Conservation (phyloP, 37 sponge, comb jelly and placozoan genomes). For the Tethya wilhelma region DNA sequence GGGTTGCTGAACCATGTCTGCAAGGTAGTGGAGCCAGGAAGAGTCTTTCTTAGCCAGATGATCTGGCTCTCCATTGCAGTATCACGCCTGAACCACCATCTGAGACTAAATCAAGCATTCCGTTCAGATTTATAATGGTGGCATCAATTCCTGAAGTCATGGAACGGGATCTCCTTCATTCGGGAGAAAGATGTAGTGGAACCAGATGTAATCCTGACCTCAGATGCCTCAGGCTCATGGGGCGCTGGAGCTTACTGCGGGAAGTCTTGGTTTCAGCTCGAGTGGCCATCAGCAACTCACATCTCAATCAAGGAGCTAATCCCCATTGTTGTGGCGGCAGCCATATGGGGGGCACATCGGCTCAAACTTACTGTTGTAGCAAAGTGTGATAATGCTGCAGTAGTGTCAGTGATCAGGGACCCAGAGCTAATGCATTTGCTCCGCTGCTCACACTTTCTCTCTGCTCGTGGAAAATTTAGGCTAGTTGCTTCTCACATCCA, state of each 20-base stretch:
- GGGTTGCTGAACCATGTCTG: constrained; percentile 43
- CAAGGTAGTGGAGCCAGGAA: constrained; percentile 29
- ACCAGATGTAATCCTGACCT: too few relatives aligned
- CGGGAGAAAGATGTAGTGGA: too few relatives aligned
- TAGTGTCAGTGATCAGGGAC: not conserved
- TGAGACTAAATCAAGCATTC: constrained; percentile 33
- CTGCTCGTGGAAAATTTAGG: not conserved
- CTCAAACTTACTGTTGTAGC: not conserved
- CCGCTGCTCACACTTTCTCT: not conserved
- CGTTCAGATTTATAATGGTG: constrained; percentile 42
- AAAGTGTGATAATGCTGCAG: not conserved
- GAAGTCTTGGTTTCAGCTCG: constrained; percentile 31
- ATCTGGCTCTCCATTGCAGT: constrained; percentile 10
- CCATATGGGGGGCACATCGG: not conserved
- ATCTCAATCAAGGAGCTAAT: not conserved
- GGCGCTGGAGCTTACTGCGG: constrained; percentile 35
- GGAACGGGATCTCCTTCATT: constrained; percentile 20
- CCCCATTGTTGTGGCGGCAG: not conserved
- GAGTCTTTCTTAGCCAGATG: constrained; percentile 36
- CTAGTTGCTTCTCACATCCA: not conserved
- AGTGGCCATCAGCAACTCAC: constrained; percentile 12
- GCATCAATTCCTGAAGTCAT: not conserved
- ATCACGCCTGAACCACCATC: constrained; percentile 10
- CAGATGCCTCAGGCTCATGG: constrained; percentile 41
- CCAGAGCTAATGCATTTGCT: not conserved